Base-by-base conservation (phyloP, 2,113 vertebrate species). In the Excalfactoria chinensis region DNA sequence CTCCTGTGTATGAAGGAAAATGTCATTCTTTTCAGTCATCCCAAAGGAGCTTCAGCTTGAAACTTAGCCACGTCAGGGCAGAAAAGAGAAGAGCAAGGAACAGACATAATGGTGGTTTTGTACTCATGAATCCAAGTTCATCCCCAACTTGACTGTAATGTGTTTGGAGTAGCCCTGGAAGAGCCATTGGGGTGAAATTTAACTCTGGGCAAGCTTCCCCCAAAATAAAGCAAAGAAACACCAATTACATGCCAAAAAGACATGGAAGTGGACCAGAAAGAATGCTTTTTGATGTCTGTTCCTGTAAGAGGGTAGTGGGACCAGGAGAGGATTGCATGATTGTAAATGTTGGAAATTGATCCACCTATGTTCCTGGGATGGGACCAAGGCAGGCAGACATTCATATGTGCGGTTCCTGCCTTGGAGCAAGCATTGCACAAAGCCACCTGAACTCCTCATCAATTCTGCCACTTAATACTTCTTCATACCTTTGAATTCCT, bases 151-250 rank as follows among this genome's bases (percentile, higher is more conserved):
- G 9, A 46, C n/a, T 82, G 46, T 63, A 51, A 90, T 13, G 32
- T 79, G 35, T n/a, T 86, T 75, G 73, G 48, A 34, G 86, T 49
- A 7, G 2, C 34, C 49, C 66, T 0, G 11, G n/a, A 51, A 93
- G 35, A 72, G 51, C 30, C 55, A 44, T 12, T 72, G 32, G 55
- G 37, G 28, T 73, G 63, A 82, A 90, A 84, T 51, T 6, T 53
- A 20, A 59, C 82, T 86, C 86, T 55, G 72, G 88, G 74, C 41
- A 84, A 86, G 66, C 20, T 48, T 56, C 23, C 60, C 63, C 10
- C 17, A 41, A 49, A 20, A n/a, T 6, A 56, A 41, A 67, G 37
- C 11, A n/a, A 69, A 66, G 53, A 40, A 70, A 66, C 15, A 20
- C 4, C 68, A 81, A 81, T 22, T n/a, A 40, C 53, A 56, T 26